phyloP scores from a whole-genome alignment of 2,113 vertebrate genomes.

The Pungitius pungitius region DNA sequence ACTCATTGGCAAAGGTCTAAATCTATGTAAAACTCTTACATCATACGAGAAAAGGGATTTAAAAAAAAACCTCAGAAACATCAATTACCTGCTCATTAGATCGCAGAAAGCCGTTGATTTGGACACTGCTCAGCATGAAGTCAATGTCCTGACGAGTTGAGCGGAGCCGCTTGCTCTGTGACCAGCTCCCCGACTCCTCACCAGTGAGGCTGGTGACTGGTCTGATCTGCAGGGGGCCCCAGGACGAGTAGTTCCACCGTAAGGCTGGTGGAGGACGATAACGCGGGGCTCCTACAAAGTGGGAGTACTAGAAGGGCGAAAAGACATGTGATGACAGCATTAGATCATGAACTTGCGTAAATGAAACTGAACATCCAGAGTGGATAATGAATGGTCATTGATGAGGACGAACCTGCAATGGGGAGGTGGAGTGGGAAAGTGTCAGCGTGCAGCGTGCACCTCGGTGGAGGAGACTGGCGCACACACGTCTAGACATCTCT shows the following conservation, averaged over 20 bases:
- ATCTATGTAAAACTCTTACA: not conserved
- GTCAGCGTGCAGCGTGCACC: slow-evolving; percentile 46
- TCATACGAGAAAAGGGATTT: not conserved
- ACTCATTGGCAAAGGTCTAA: not conserved
- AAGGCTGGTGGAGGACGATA: slow-evolving; percentile 11
- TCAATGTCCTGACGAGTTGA: slow-evolving; percentile 82
- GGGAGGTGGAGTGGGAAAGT: not conserved
- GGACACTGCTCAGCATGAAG: slow-evolving; percentile 83
- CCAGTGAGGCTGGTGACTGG: not conserved
- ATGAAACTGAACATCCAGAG: not conserved
- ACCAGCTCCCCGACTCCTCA: not conserved
- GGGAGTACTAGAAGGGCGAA: not conserved
- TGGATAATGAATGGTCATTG: not conserved
- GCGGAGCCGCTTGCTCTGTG: slow-evolving; percentile 28
- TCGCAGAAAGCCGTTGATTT: slow-evolving; percentile 86
- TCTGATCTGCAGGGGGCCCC: slow-evolving; percentile 26
- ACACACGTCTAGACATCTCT: slow-evolving; percentile 75
- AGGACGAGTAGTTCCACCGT: slow-evolving; percentile 49
- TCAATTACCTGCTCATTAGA: slow-evolving; percentile 82
- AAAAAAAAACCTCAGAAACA: not conserved
- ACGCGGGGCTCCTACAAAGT: not conserved
- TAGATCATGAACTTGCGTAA: not conserved
- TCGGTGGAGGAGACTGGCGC: slow-evolving; percentile 63
- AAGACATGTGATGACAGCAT: not conserved
- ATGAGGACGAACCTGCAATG: slow-evolving; percentile 46